phyloP scores from a whole-genome alignment of 2,797 vertebrate species.

The Fundulus diaphanus region DNA sequence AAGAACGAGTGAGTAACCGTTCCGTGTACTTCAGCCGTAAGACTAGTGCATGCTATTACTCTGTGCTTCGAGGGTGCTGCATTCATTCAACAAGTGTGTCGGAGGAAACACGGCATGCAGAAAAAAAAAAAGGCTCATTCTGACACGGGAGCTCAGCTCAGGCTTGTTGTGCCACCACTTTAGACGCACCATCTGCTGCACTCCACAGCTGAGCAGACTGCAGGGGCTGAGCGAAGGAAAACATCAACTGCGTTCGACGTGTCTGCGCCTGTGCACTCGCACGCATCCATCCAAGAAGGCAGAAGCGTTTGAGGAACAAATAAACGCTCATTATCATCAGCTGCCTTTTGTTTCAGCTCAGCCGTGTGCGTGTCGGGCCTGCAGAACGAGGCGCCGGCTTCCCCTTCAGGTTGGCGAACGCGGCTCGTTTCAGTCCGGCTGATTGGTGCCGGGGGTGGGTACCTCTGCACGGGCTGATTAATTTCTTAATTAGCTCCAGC shows the following conservation, averaged over 20 bases:
- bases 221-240: conserved; percentile 42
- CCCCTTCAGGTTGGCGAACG: conserved; percentile 29
- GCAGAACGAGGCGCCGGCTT: conserved; percentile 16
- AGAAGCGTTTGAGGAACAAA: conserved; percentile 38
- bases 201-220: conserved; percentile 51
- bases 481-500: conserved; percentile 69
- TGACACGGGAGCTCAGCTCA: conserved; percentile 38
- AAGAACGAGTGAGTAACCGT: not conserved
- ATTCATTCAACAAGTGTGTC: conserved; percentile 23
- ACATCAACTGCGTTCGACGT: conserved; percentile 20
- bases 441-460: conserved; percentile 50
- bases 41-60: conserved; percentile 22
- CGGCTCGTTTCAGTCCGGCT: conserved; percentile 29
- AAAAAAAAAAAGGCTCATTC: conserved; percentile 4
- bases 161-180: conserved; percentile 42
- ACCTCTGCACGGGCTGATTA: conserved; percentile 52
- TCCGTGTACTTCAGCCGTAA: not conserved
- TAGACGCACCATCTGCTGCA: conserved; percentile 60
- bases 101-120: conserved; percentile 10
- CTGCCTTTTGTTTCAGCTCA: conserved; percentile 43
- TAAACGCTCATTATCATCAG: conserved; percentile 54
- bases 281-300: conserved; percentile 16
- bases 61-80: conserved; percentile 24
- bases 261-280: conserved; percentile 10
- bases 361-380: conserved; percentile 11